phyloP scores from a whole-genome alignment of 2,113 vertebrate genomes.

The Motacilla alba region DNA sequence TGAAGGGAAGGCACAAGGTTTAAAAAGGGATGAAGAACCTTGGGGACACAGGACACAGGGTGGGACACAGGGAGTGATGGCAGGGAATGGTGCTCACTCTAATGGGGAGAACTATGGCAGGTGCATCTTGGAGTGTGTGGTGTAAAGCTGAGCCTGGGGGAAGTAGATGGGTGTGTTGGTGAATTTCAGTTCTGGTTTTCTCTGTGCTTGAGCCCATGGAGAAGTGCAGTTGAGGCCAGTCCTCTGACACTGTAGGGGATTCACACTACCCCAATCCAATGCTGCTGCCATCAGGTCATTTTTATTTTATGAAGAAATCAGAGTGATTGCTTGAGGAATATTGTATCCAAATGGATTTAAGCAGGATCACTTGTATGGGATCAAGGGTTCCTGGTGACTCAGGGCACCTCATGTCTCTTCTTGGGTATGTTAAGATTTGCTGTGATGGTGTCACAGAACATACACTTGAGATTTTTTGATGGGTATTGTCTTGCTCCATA shows the following conservation, averaged over 20 bases:
- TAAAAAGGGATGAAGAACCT: background rate
- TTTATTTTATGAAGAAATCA: background rate
- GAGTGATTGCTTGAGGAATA: background rate
- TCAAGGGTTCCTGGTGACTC: background rate
- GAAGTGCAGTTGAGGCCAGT: fast-evolving
- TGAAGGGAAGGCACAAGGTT: background rate
- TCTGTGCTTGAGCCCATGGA: fast-evolving
- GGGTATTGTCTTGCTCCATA: background rate
- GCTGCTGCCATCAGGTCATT: background rate
- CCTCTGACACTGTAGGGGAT: background rate
- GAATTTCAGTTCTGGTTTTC: background rate
- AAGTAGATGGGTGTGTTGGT: background rate
- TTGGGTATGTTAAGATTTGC: background rate
- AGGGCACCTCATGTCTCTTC: fast-evolving
- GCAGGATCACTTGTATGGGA: background rate
- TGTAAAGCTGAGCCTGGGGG: background rate
- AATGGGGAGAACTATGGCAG: background rate
- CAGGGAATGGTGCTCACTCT: background rate
- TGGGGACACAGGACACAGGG: fast-evolving
- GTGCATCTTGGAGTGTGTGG: background rate
- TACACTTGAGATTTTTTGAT: background rate
- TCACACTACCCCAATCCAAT: background rate
- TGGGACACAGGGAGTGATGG: background rate
- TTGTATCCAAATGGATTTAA: background rate
- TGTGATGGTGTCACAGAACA: background rate